phyloP scores from a whole-genome alignment of 1,140 invertebrate species.

The Neotoxoptera formosana region DNA sequence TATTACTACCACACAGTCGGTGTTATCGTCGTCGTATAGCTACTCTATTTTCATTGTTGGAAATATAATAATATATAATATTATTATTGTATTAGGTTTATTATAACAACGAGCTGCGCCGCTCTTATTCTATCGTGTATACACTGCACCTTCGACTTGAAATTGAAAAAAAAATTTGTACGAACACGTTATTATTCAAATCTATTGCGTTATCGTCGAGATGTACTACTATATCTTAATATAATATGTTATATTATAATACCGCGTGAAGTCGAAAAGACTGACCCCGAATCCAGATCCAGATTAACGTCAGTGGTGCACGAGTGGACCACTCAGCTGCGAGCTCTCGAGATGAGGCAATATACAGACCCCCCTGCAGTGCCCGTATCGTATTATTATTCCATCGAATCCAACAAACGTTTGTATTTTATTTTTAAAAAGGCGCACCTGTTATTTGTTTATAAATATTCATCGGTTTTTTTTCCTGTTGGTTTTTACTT shows the following conservation, averaged over 20 bases:
- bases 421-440: not conserved
- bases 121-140: not conserved
- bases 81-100: not conserved
- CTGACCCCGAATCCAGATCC: not conserved
- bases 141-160: not conserved
- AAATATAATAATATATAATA: not conserved
- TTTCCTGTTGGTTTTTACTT: not conserved
- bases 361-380: not conserved
- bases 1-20: too few relatives aligned
- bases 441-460: not conserved
- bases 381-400: not conserved
- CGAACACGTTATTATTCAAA: not conserved
- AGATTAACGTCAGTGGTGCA: not conserved
- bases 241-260: not conserved
- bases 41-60: not conserved
- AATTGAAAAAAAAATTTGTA: not conserved
- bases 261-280: not conserved
- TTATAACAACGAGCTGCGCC: not conserved
- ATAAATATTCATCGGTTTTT: not conserved
- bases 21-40: conserved; percentile 51
- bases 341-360: not conserved
- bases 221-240: not conserved
- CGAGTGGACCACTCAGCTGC: not conserved
- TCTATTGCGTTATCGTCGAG: not conserved
- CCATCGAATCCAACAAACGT: not conserved